Evolutionary conservation across 2,888 invertebrate genomes (phyloP), one percentile per base, ranked within the genome.

Genomic region (Stratiomys singularior): DNA sequence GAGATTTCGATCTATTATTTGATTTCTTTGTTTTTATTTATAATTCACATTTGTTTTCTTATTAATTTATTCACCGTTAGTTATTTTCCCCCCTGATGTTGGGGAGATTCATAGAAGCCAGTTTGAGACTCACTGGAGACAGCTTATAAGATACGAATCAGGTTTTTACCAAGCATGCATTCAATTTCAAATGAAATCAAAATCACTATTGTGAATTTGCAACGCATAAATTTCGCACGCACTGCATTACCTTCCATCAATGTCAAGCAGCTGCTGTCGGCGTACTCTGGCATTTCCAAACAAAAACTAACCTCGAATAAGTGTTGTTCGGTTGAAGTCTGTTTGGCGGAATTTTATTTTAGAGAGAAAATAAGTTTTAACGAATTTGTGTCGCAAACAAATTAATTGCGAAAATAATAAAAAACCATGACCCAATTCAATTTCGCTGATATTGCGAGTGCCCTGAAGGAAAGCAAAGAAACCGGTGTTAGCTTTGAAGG

Each of bases 401-500:
- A 52, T 18, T 52, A 13, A 13, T 52, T 9, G 15, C 52, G 52
- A 52, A 52, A 9, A 5, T 37, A 23, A 9, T 56, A 72, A 21
- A 37, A 37, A 37, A 9, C 37, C n/a, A 76, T 76, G 76, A 28
- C 44, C n/a, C 46, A 76, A 37, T 81, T 80, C 60, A 79, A 76
- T 78, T 80, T 81, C 37, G 66, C 63, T 11, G 79, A 78, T 28
- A n/a, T 81, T 7, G 58, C 72, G 1, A 76, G 83, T 23, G 83
- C 83, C 78, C 71, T 85, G 30, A 60, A 82, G 30, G 76, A 80
- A 27, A 79, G 81, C 0, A 52, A 2, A n/a, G 86, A 86, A 77
- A 81, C 83, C 13, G 95, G 95, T 69, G 92, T 97, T 18, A 93
- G 93, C 83, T 97, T 96, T 86, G 92, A 93, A 79, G 94, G 94